A percentile compares a stretch with the other conserved stretches of the same genome.
Evolutionary conservation across 2,113 vertebrate species (phyloP).

Genomic region (Poeciliopsis turrubarensis): DNA sequence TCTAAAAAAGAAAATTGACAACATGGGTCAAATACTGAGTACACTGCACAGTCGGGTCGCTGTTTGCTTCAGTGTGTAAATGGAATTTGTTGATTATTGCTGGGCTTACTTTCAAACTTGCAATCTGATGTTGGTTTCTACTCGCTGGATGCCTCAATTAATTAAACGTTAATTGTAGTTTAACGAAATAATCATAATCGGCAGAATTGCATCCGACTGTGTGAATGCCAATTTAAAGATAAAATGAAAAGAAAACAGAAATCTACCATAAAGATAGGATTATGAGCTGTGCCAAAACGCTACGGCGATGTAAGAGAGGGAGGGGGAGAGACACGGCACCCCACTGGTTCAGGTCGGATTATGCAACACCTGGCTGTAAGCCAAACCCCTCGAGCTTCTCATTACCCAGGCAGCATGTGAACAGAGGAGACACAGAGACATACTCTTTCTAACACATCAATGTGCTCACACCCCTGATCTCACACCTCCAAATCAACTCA

Average conservation of each 20-base stretch:
- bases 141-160: background rate
- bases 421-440: conserved; percentile 25
- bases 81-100: background rate
- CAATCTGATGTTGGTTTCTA: background rate
- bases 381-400: conserved; percentile 47
- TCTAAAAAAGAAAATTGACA: background rate
- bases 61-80: background rate
- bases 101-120: background rate
- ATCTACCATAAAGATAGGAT: conserved; percentile 23
- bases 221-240: background rate
- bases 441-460: conserved; percentile 11
- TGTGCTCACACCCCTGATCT: conserved; percentile 24
- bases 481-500: conserved; percentile 15
- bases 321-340: conserved; percentile 39
- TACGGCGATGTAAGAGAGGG: conserved; percentile 15
- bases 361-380: conserved; percentile 61
- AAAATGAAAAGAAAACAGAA: conserved; percentile 24
- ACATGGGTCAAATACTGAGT: background rate
- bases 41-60: background rate
- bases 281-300: conserved; percentile 36
- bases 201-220: background rate
- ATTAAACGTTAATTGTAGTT: background rate
- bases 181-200: background rate
- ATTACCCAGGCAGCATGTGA: conserved; percentile 35
- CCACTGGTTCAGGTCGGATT: conserved; percentile 56